Evolutionary conservation across 1,140 invertebrate genomes (phyloP).

Genomic region (Galleria mellonella): DNA sequence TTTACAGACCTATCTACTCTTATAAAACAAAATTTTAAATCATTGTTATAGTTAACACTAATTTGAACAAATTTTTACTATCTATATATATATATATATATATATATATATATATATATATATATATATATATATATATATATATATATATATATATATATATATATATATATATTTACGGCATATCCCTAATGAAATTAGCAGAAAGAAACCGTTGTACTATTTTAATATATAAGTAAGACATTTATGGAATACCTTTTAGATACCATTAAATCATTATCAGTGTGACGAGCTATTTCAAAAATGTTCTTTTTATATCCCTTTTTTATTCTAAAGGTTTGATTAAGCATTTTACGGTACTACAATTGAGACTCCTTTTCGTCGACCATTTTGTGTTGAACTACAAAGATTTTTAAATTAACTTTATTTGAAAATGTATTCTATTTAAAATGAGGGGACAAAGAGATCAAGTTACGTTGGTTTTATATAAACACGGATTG

Average conservation of each 20-base stretch:
- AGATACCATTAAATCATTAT: background rate
- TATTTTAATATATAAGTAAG: too few relatives aligned
- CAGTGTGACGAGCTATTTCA: slow-evolving; percentile 2
- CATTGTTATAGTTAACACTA: too few relatives aligned
- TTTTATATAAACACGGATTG: slow-evolving; percentile 24
- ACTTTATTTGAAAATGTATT: background rate
- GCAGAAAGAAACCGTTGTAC: too few relatives aligned
- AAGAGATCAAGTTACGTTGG: slow-evolving; percentile 17
- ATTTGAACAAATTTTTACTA: too few relatives aligned
- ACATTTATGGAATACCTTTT: background rate
- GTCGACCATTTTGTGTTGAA: slow-evolving; percentile 19
- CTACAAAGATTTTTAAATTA: slow-evolving; percentile 2
- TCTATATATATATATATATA: too few relatives aligned
- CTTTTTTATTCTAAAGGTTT: slow-evolving; percentile 28
- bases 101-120: too few relatives aligned
- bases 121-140: too few relatives aligned
- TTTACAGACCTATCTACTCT: too few relatives aligned
- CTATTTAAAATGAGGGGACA: background rate
- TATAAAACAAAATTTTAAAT: too few relatives aligned
- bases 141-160: too few relatives aligned
- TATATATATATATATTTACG: too few relatives aligned
- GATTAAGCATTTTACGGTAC: slow-evolving; percentile 39
- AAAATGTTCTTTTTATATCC: slow-evolving; percentile 4
- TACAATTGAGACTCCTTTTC: slow-evolving; percentile 28
- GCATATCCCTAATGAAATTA: too few relatives aligned